phyloP scores from a whole-genome alignment of 2,888 invertebrate species.

The Acanthosepion esculentum region DNA sequence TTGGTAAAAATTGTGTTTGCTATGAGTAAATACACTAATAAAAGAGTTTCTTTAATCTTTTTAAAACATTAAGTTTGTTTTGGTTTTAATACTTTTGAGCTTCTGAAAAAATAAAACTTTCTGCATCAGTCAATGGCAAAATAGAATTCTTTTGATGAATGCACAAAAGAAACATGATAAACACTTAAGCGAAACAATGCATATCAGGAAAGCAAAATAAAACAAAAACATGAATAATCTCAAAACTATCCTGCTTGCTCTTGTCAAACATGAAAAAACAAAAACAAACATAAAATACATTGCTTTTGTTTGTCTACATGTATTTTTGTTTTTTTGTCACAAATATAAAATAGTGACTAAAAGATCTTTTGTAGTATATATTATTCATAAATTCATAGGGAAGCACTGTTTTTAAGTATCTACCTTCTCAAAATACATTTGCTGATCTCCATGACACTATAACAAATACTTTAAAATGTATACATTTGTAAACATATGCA shows the following conservation, averaged over 20 bases:
- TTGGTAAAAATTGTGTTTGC: not conserved
- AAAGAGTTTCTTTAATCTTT: slow-evolving; percentile 33
- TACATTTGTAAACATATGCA: too few species aligned
- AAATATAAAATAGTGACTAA: too few species aligned
- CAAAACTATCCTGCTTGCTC: not conserved
- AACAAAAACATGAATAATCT: not conserved
- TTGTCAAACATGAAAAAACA: not conserved
- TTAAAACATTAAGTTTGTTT: slow-evolving; percentile 1
- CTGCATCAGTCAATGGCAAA: not conserved
- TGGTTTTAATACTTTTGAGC: not conserved
- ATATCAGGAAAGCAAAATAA: not conserved
- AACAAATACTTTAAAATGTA: too few species aligned
- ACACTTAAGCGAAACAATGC: not conserved
- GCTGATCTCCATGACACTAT: too few species aligned
- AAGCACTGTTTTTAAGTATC: too few species aligned
- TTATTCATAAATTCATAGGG: too few species aligned
- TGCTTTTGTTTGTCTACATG: not conserved
- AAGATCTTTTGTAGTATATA: too few species aligned
- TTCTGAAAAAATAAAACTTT: not conserved
- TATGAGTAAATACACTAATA: slow-evolving; percentile 25
- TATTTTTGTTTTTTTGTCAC: too few species aligned
- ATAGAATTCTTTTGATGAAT: slow-evolving; percentile 13
- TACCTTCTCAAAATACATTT: too few species aligned
- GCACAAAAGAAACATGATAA: not conserved
- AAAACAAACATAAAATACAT: not conserved